These are phyloP conservation scores for Pyrgus malvae DNA, from an alignment of 2,888 invertebrate genomes.

Conservation along the genomic window DNA sequence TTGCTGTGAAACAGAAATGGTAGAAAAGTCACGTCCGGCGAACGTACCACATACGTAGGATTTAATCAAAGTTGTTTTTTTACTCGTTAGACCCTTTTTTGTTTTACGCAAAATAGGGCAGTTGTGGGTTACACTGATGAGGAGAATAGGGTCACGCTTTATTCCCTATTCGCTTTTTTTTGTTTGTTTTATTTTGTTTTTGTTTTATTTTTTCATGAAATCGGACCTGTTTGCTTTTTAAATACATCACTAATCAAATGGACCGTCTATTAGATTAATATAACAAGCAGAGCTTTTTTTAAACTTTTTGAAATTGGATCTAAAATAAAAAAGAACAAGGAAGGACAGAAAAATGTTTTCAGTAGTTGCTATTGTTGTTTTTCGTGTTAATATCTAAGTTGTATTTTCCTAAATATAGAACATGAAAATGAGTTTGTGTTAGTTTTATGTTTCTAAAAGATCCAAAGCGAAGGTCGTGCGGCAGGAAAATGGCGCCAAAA, in stretches of 20 bases:
- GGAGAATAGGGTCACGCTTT: constrained; percentile 21
- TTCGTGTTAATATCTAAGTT: no score
- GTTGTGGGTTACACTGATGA: constrained; percentile 22
- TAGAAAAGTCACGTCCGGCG: constrained; percentile 50
- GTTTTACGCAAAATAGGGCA: constrained; percentile 24
- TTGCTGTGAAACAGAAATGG: constrained; percentile 62
- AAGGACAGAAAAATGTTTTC: no score
- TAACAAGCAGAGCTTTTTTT: no score
- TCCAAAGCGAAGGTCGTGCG: no score
- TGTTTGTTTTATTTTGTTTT: constrained; percentile 7
- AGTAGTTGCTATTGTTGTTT: no score
- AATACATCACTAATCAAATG: not conserved
- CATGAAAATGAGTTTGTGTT: no score
- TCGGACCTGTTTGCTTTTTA: not conserved
- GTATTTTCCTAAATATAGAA: no score
- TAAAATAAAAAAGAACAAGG: no score
- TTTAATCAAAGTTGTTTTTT: constrained; percentile 24
- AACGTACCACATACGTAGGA: constrained; percentile 15
- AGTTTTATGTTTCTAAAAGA: no score
- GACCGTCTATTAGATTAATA: not conserved
- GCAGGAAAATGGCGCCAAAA: no score
- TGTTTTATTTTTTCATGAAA: constrained; percentile 11
- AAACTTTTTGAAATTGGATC: no score
- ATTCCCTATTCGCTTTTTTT: constrained; percentile 4
- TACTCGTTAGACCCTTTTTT: constrained; percentile 20